Evolutionary conservation across 2,797 vertebrate species (phyloP), one percentile per base, ranked within the genome.

Genomic region (Malacoraja senta): DNA sequence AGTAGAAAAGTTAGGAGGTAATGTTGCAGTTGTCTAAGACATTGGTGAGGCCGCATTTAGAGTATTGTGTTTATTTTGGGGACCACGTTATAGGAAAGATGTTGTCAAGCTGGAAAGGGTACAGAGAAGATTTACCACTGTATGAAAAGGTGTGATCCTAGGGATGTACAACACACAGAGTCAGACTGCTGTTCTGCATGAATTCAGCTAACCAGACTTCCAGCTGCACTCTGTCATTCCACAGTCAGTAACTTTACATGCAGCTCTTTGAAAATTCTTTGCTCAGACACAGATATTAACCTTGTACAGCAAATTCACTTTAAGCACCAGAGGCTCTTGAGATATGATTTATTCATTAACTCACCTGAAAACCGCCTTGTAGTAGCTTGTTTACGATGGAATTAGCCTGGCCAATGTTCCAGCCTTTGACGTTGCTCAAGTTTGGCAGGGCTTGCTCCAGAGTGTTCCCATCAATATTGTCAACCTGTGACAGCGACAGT

Each of bases 391-490:
- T 17, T 2, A 91, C 65, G 10, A 91, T 35, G 1, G 63, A 63
- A 68, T 68, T 91, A n/a, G 86, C 63, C 32, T 91, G 86, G 32
- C 86, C 86, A 1, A 35, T 15, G 21, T 91, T 91, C 86, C 86
- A 91, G 65, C 61, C 61, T 35, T 7, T 68, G 86, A 91, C 86
- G 7, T 91, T 91, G 58, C 63, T 17, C 86, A 91, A 32, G 53
- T 2, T 91, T 74, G 90, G 90, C 90, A 91, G 68, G 24, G 90
- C 90, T 29, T 74, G 71, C 90, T 91, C 8, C 65, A 91, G 68
- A 91, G 21, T 91, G 24, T 91, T 72, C 38, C 35, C 32, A 53
- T 74, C 68, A 74, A 74, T 91, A 91, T 53, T 26, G 10, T 12
- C 32, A 53, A 91, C 38, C 68, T 91, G 90, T 74, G 65, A 72